Evolutionary conservation across 2,113 vertebrate genomes (phyloP).

Genomic region (Prietella phreatophila): DNA sequence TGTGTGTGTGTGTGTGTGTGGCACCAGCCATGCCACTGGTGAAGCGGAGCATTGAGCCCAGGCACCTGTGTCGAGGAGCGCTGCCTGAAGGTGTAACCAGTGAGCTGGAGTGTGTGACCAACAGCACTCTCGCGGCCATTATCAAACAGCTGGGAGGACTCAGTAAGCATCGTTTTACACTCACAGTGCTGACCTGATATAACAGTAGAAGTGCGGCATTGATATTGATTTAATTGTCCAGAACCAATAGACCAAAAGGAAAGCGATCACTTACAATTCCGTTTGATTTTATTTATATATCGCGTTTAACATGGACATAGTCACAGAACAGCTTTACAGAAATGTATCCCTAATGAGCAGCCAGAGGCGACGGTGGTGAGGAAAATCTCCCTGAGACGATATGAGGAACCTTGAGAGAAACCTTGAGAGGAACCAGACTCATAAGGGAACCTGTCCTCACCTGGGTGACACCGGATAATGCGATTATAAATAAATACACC

Average conservation of each 20-base stretch:
- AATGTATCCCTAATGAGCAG: background rate
- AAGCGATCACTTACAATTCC: background rate
- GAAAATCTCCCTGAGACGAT: no score
- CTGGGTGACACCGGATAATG: background rate
- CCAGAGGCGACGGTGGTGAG: background rate
- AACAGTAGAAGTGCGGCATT: background rate
- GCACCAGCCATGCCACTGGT: conserved; percentile 75
- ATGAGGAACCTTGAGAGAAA: background rate
- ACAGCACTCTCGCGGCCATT: conserved; percentile 83
- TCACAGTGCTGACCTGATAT: background rate
- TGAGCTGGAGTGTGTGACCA: conserved; percentile 84
- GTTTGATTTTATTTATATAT: background rate
- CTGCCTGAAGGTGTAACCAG: conserved; percentile 79
- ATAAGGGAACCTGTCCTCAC: background rate
- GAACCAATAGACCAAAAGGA: background rate
- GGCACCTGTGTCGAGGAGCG: conserved; percentile 77
- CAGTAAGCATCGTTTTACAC: conserved; percentile 68
- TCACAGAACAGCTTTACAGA: background rate
- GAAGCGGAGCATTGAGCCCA: conserved; percentile 78
- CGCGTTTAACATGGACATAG: background rate
- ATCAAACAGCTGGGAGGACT: conserved; percentile 86
- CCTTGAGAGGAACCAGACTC: background rate
- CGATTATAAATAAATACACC: background rate
- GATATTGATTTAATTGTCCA: background rate
- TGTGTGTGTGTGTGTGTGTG: conserved; percentile 33